These are phyloP conservation scores for Neomonachus schauinslandi DNA, from an alignment of 2,113 vertebrate genomes.

Conservation along the genomic window DNA sequence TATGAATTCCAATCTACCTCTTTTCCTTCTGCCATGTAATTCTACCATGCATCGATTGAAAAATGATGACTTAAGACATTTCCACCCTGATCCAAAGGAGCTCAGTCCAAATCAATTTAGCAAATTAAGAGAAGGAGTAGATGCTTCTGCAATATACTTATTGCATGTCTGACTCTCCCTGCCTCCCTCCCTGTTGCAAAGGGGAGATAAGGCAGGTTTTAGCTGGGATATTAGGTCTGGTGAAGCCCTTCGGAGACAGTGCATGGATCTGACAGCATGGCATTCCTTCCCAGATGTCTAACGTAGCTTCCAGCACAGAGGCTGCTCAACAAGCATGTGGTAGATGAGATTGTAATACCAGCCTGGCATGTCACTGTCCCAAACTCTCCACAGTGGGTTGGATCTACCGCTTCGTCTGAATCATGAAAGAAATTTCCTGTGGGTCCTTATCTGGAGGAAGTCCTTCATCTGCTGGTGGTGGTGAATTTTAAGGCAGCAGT, in stretches of 20 bases:
- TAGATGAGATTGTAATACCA: conserved; percentile 27
- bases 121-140: background rate
- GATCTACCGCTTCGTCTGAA: background rate
- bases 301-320: background rate
- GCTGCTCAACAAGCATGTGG: background rate
- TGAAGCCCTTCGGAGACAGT: background rate
- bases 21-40: background rate
- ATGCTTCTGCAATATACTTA: background rate
- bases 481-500: conserved; percentile 31
- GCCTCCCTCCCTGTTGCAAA: background rate
- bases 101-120: background rate
- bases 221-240: background rate
- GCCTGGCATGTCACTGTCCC: background rate
- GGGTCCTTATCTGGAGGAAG: conserved; percentile 36
- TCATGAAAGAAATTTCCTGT: conserved; percentile 47
- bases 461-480: background rate
- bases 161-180: background rate
- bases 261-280: background rate
- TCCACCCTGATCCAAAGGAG: background rate
- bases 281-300: background rate
- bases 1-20: background rate
- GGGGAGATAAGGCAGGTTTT: background rate
- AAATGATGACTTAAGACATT: background rate
- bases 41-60: fast-evolving
- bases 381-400: background rate